A percentile compares a stretch with the other conserved stretches of the same genome.
Conservation (phyloP, 1,140 invertebrate genomes). For the Arctopsyche grandis region DNA sequence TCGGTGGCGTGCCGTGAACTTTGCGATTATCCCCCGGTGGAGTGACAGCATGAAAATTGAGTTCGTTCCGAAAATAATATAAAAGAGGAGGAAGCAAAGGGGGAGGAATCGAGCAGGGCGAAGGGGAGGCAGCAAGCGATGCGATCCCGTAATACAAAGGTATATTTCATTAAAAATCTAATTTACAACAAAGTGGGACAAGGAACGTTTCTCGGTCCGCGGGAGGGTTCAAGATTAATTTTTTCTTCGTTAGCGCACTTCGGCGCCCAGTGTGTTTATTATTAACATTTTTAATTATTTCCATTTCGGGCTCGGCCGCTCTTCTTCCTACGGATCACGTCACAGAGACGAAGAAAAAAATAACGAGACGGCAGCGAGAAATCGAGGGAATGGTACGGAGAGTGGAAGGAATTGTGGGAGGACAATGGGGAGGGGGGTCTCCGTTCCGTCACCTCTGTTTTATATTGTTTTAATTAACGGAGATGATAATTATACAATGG, state of each 20-base stretch:
- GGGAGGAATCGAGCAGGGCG: background rate
- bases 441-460: constrained; percentile 23
- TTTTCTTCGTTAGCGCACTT: constrained; percentile 30
- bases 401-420: background rate
- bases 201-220: constrained; percentile 1
- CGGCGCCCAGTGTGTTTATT: constrained; percentile 35
- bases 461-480: constrained; percentile 52
- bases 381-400: no score
- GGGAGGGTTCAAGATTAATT: constrained; percentile 32
- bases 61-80: constrained; percentile 8
- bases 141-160: constrained; percentile 28
- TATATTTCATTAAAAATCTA: constrained; percentile 33
- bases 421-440: background rate
- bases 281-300: constrained; percentile 50
- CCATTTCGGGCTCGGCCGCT: constrained; percentile 34
- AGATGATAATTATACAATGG: constrained; percentile 47
- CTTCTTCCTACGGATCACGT: background rate
- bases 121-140: background rate
- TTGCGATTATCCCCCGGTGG: constrained; percentile 12
- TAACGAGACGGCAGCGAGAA: background rate
- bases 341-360: constrained; percentile 21
- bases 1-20: constrained; percentile 6
- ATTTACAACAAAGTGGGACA: constrained; percentile 25
- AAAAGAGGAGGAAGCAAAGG: background rate
- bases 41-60: constrained; percentile 32